Percentiles rank a stretch among this genome's conserved stretches.
Conservation (phyloP, 2,113 vertebrate genomes). For the Euleptes europaea region DNA sequence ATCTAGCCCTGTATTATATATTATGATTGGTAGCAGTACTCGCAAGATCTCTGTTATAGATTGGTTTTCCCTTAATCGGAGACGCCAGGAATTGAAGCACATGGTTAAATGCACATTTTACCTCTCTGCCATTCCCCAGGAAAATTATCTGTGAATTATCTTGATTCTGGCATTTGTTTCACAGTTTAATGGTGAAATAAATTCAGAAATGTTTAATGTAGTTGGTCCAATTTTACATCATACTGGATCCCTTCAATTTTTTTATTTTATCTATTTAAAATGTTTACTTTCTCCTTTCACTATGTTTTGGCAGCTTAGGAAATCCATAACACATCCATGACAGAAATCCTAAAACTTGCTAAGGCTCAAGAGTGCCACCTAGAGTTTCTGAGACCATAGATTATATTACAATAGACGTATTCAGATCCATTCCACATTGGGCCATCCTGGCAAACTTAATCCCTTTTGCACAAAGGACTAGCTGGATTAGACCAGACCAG, state of each 20-base stretch:
- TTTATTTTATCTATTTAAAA: no score
- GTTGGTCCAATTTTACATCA: background rate
- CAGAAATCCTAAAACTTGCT: no score
- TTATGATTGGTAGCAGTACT: background rate
- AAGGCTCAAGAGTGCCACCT: no score
- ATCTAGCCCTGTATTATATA: background rate
- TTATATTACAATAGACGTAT: no score
- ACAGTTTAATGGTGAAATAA: background rate
- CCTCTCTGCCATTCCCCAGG: background rate
- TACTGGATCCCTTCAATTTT: background rate
- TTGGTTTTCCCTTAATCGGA: background rate
- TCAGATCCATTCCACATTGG: no score
- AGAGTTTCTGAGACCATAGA: no score
- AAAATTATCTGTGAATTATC: background rate
- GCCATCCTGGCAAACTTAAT: no score
- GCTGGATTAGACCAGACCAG: no score
- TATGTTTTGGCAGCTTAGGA: no score
- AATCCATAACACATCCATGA: no score
- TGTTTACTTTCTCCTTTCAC: no score
- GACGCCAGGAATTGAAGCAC: background rate
- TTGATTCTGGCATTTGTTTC: background rate
- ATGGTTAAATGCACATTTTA: background rate
- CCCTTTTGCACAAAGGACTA: no score
- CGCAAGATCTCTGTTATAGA: background rate
- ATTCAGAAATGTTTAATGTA: background rate